phyloP scores from a whole-genome alignment of 2,113 vertebrate genomes.

The Gadus chalcogrammus region DNA sequence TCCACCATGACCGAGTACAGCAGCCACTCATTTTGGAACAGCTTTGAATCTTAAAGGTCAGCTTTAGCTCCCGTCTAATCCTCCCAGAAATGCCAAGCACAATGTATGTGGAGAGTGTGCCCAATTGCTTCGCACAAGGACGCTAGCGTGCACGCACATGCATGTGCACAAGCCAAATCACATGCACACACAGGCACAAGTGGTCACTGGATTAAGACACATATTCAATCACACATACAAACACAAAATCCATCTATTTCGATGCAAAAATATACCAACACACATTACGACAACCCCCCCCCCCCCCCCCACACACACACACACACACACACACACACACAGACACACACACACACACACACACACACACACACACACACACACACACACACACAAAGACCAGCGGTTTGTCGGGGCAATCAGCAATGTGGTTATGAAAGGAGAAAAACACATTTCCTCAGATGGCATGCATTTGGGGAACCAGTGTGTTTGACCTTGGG shows the following conservation, averaged over 20 bases:
- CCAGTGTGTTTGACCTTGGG: conserved; percentile 39
- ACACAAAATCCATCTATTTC: no score
- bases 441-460: conserved; percentile 10
- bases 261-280: no score
- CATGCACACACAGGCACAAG: no score
- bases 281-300: no score
- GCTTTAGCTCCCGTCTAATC: conserved; percentile 37
- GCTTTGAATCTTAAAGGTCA: conserved; percentile 54
- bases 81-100: conserved; percentile 14
- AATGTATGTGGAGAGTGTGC: no score
- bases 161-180: no score
- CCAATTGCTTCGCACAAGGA: no score
- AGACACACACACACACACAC: background rate
- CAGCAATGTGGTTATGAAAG: background rate
- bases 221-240: no score
- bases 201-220: no score
- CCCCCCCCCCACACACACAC: no score
- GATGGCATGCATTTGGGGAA: conserved; percentile 22
- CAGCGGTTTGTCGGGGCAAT: conserved; percentile 6
- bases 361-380: background rate
- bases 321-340: background rate
- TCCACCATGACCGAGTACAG: conserved; percentile 10
- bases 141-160: no score
- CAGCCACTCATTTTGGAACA: conserved; percentile 28
- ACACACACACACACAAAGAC: background rate